These are phyloP conservation scores for Eristalis arbustorum DNA, from an alignment of 2,888 invertebrate genomes.

Conservation along the genomic window DNA sequence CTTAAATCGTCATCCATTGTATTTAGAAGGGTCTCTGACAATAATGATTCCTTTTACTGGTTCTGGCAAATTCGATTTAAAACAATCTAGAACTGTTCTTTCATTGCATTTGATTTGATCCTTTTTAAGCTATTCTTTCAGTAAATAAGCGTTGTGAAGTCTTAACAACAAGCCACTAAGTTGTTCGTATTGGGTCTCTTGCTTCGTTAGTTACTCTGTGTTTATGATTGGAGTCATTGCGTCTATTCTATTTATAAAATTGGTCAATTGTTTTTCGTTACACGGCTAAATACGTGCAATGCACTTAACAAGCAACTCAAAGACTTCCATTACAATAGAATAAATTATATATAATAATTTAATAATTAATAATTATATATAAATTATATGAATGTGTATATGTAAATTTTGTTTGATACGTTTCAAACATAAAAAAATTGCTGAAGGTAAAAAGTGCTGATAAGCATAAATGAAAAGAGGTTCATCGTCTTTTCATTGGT, in stretches of 20 bases:
- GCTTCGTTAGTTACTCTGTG: neutral
- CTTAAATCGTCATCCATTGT: neutral
- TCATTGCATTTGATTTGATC: neutral
- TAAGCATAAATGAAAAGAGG: too few species aligned
- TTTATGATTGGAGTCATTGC: neutral
- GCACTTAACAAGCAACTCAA: too few species aligned
- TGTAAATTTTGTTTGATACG: too few species aligned
- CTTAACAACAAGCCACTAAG: constrained; percentile 11
- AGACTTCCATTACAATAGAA: too few species aligned
- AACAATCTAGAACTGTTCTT: constrained; percentile 1
- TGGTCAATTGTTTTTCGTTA: too few species aligned
- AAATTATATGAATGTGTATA: too few species aligned
- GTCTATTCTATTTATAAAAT: neutral
- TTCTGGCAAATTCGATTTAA: constrained; percentile 19
- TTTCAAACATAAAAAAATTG: too few species aligned
- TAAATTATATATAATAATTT: too few species aligned
- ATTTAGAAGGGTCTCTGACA: constrained; percentile 1
- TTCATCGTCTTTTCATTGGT: too few species aligned
- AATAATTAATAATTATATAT: too few species aligned
- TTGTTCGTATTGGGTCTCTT: neutral
- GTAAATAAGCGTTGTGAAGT: constrained; percentile 12
- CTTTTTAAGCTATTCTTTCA: neutral
- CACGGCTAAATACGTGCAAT: too few species aligned
- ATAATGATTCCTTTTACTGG: constrained; percentile 15
- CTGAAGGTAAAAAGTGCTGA: too few species aligned